Evolutionary conservation across 2,888 invertebrate genomes (phyloP), one percentile per base, ranked within the genome.

Genomic region (Drosophila putrida): DNA sequence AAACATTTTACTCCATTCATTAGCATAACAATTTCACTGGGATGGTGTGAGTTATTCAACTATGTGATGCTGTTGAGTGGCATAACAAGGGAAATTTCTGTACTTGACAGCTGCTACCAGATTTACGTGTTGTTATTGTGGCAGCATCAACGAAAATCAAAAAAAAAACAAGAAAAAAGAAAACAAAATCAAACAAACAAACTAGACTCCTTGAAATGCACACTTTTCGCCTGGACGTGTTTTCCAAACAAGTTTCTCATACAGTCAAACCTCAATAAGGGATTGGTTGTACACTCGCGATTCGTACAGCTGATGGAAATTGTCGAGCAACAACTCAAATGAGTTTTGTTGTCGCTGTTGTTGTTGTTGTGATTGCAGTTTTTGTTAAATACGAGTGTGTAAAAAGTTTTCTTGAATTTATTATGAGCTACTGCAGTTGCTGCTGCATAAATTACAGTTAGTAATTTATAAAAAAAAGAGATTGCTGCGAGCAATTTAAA

Each of bases 61-160:
- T 46, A 11, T 31, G 8, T 46, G 13, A 28, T 27, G 44, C n/a
- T 13, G 13, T 28, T 50, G 53, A 63, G 38, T 35, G 44, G 75
- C 67, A 63, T 58, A 73, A 61, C 71, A 70, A 78, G 78, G 47
- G 39, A 58, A 72, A 63, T 51, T 75, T 72, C 82, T 82, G 75
- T 70, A 68, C 63, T 81, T 84, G 81, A 78, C 81, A 82, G 81
- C 85, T 84, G 81, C 73, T 84, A 67, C 84, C 75, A 84, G 79
- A 75, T 83, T 81, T 80, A 78, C 67, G 61, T 75, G 79, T 73
- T 80, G 78, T 65, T 82, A 79, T 75, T 82, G 82, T 63, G 51
- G 44, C 71, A 67, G 36, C 49, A 75, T 25, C 8, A 75, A 25
- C 6, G n/a, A n/a, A n/a, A n/a, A n/a, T n/a, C 20, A 20, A 31